A percentile compares a stretch with the other conserved stretches of the same genome.
Evolutionary conservation across 2,888 invertebrate species (phyloP).

Genomic region (Notocelia uddmanniana): DNA sequence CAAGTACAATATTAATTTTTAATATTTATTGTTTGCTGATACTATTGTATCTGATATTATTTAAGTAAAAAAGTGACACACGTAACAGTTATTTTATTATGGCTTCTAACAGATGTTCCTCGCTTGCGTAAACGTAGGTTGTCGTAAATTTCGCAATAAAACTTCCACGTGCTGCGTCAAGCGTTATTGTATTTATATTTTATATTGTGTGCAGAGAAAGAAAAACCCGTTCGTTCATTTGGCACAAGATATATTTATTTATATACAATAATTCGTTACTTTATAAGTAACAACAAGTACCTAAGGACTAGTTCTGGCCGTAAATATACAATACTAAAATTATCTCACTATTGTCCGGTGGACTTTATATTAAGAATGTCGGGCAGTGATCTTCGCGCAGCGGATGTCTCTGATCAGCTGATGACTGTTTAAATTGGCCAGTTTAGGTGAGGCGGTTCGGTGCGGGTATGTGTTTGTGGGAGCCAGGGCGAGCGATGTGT

Average conservation of each 20-base stretch:
- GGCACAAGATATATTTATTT: slow-evolving; percentile 47
- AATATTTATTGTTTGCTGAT: slow-evolving; percentile 78
- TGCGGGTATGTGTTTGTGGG: slow-evolving; percentile 40
- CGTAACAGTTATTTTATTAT: slow-evolving; percentile 34
- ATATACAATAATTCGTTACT: slow-evolving; percentile 57
- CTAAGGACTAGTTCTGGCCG: slow-evolving; percentile 66
- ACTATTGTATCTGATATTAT: slow-evolving; percentile 58
- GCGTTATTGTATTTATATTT: too few relatives aligned
- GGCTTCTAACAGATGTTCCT: not conserved
- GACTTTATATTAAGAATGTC: slow-evolving; percentile 55
- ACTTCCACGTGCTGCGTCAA: slow-evolving; percentile 16
- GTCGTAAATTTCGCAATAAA: slow-evolving; percentile 28
- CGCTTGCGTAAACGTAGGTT: not conserved
- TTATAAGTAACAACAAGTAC: slow-evolving; percentile 58
- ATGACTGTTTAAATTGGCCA: slow-evolving; percentile 58
- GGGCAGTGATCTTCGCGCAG: slow-evolving; percentile 61
- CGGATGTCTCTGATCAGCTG: slow-evolving; percentile 57
- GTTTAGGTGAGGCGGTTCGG: slow-evolving; percentile 60
- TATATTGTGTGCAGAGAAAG: slow-evolving; percentile 19
- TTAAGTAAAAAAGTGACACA: slow-evolving; percentile 48
- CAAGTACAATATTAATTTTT: slow-evolving; percentile 79
- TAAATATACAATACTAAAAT: slow-evolving; percentile 61
- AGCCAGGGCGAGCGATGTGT: slow-evolving; percentile 41
- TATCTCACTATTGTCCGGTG: slow-evolving; percentile 70
- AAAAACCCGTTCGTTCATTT: slow-evolving; percentile 38